Conservation (phyloP, 1,140 invertebrate species). For the Saccostrea glomerata region DNA sequence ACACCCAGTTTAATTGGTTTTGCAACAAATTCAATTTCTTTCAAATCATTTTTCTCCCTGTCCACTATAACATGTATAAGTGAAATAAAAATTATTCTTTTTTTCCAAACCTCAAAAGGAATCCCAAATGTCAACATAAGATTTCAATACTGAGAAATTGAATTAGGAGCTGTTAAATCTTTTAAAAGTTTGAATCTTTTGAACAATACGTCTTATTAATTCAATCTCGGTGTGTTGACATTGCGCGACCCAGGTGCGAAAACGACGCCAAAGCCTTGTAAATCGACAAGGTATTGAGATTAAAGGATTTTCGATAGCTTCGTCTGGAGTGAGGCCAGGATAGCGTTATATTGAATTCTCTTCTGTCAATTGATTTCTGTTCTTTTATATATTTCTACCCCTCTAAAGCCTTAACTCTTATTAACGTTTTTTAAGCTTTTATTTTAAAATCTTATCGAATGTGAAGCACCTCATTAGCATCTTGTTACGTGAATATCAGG, state of each 20-base stretch:
- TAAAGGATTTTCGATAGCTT: conserved; percentile 15
- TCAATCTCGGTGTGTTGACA: conserved; percentile 23
- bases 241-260: conserved; percentile 23
- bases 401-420: neutral
- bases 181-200: conserved; percentile 25
- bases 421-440: neutral
- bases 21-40: conserved; percentile 29
- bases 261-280: neutral
- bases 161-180: conserved; percentile 38
- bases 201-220: conserved; percentile 38
- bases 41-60: neutral
- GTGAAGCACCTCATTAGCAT: too few relatives aligned
- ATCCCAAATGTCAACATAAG: conserved; percentile 6
- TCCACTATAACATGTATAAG: neutral
- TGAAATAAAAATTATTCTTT: conserved; percentile 1
- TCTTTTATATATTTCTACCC: neutral
- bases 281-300: conserved; percentile 21
- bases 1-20: conserved; percentile 19
- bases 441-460: too few relatives aligned
- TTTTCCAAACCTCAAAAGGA: neutral
- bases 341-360: neutral
- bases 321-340: neutral
- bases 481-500: too few relatives aligned
- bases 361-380: neutral
- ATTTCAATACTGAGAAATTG: conserved; percentile 21